These are phyloP conservation scores for Folsomia candida DNA, from an alignment of 2,888 invertebrate genomes.

Conservation along the genomic window DNA sequence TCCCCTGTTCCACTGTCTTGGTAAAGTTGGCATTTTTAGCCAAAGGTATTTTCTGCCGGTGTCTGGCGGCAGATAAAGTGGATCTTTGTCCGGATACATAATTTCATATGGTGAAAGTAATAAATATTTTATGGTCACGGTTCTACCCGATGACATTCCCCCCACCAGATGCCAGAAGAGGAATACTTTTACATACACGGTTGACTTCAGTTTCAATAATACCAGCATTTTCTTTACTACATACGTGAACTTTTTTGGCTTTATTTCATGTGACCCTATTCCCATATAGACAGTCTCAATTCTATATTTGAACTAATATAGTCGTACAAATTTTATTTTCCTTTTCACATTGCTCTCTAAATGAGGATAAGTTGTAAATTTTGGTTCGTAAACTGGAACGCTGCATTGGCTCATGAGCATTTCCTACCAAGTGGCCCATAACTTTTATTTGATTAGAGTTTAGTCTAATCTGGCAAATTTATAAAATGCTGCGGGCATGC, in stretches of 20 bases:
- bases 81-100: conserved; percentile 7
- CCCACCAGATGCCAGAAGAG: not conserved
- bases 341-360: not conserved
- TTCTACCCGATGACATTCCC: conserved; percentile 11
- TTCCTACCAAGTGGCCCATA: not conserved
- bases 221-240: not conserved
- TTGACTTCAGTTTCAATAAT: not conserved
- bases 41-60: not conserved
- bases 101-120: conserved; percentile 27
- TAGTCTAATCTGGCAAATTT: not conserved
- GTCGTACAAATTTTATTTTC: not conserved
- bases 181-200: not conserved
- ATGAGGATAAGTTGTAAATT: not conserved
- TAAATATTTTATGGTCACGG: conserved; percentile 31
- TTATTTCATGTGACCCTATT: not conserved
- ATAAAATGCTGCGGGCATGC: not conserved
- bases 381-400: not conserved
- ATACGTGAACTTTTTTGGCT: not conserved
- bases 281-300: not conserved
- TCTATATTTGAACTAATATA: not conserved
- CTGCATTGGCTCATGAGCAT: not conserved
- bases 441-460: not conserved
- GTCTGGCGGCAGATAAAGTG: not conserved
- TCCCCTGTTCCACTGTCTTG: no score
- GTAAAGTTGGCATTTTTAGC: not conserved